Conservation (phyloP, 2,888 invertebrate genomes). For the Meiosimyza platycephala region DNA sequence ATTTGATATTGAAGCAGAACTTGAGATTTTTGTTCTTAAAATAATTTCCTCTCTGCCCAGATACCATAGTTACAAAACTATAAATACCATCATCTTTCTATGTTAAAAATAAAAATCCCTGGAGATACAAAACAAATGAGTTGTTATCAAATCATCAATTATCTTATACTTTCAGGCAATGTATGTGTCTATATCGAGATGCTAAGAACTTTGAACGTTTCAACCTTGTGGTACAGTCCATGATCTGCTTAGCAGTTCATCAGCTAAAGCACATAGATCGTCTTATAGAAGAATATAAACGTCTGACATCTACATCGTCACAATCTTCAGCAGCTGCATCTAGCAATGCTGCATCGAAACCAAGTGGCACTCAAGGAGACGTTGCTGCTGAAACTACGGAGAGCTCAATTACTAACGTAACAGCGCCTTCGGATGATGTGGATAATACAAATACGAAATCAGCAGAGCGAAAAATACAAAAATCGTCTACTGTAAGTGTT, state of each 20-base stretch:
- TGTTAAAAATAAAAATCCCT: too few species aligned
- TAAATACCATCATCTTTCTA: too few species aligned
- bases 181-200: conserved; percentile 95
- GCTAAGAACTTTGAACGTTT: conserved; percentile 92
- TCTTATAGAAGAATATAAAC: conserved; percentile 68
- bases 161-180: conserved; percentile 70
- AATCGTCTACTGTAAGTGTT: conserved; percentile 10
- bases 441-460: background rate
- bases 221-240: conserved; percentile 87
- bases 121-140: too few species aligned
- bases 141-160: conserved; percentile 66
- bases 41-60: too few species aligned
- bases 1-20: too few species aligned
- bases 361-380: background rate
- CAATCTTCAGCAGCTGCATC: conserved; percentile 31
- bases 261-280: conserved; percentile 81
- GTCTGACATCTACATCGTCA: conserved; percentile 55
- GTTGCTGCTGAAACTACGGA: conserved; percentile 21
- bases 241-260: conserved; percentile 85
- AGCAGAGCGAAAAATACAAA: conserved; percentile 7
- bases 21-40: too few species aligned
- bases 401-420: background rate
- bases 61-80: too few species aligned
- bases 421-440: background rate
- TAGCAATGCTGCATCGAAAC: background rate